Base-by-base conservation (phyloP, 92 coral and sea anemone genomes). In the Porites evermanni region DNA sequence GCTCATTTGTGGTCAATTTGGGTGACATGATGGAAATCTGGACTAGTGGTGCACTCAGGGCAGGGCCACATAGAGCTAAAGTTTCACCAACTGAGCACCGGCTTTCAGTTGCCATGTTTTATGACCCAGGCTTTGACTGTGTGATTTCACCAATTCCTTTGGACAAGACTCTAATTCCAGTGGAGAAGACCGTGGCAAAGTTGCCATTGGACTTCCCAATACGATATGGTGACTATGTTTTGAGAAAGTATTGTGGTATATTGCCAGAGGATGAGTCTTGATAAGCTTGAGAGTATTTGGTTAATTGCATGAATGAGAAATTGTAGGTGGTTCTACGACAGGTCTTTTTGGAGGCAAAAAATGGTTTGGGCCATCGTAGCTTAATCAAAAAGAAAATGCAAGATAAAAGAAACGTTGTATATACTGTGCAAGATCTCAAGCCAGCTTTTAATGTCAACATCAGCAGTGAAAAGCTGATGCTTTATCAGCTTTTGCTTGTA, bases 21-120 rank as follows among this genome's bases (percentile, higher is more conserved):
- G 98, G 98, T 7, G 96, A 94, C 79, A 94, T 90, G 91, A 74
- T 94, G 79, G 96, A 94, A 78, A 78, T 85, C 12, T 94, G 95
- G 95, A 90, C 98, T 14, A 93, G 86, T 64, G 98, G 98, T 13
- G 93, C 94, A 19, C 91, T 84, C 67, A 93, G 61, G 52, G 92
- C 98, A 29, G 72, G 82, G 24, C 88, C 82, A 4, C 98, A 94
- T 79, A 84, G 93, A 38, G 98, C 86, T 14, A 88, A 81, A 86
- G 84, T 88, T 12, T 87, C 94, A 44, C 24, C 86, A 23, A 74
- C 83, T 4, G 74, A 66, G 50, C 85, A 93, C 77, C 87, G 98
- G 53, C 65, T 90, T 72, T 94, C 98, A 29, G 88, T 93, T 53
- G 95, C 96, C 47, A 77, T 88, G 89, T 94, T 94, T 87, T 87